phyloP scores from a whole-genome alignment of 2,113 vertebrate species.

The Spermophilus dauricus region DNA sequence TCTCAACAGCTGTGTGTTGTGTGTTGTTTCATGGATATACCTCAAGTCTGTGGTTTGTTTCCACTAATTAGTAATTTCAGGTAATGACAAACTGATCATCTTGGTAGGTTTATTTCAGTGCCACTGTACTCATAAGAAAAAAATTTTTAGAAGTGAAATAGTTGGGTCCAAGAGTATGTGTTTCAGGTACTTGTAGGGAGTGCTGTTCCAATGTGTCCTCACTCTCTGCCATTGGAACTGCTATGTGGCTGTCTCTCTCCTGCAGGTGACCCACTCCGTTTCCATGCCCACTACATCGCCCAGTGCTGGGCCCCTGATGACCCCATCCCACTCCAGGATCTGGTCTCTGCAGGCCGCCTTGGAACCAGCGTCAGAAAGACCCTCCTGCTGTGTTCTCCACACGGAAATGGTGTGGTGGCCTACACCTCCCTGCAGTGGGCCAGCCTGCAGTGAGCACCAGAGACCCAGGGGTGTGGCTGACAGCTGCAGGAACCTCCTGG shows the following conservation, averaged over 20 bases:
- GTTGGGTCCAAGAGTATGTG: neutral
- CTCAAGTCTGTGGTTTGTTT: neutral
- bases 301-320: conserved; percentile 88
- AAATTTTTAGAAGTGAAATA: neutral
- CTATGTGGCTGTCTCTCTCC: neutral
- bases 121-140: neutral
- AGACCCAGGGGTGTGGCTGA: no score
- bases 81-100: neutral
- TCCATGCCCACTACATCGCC: conserved; percentile 94
- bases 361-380: conserved; percentile 94
- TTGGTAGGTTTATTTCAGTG: neutral
- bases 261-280: conserved; percentile 93
- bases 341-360: conserved; percentile 91
- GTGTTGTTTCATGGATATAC: neutral
- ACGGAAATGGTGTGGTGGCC: conserved; percentile 79
- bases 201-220: no score
- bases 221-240: neutral
- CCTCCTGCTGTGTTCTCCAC: conserved; percentile 90
- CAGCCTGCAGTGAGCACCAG: no score
- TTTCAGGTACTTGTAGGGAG: no score
- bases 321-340: conserved; percentile 86
- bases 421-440: conserved; percentile 87
- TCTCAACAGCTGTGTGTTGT: neutral
- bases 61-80: neutral
- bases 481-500: no score